phyloP scores from a whole-genome alignment of 1,140 invertebrate species.

The Formica exsecta region DNA sequence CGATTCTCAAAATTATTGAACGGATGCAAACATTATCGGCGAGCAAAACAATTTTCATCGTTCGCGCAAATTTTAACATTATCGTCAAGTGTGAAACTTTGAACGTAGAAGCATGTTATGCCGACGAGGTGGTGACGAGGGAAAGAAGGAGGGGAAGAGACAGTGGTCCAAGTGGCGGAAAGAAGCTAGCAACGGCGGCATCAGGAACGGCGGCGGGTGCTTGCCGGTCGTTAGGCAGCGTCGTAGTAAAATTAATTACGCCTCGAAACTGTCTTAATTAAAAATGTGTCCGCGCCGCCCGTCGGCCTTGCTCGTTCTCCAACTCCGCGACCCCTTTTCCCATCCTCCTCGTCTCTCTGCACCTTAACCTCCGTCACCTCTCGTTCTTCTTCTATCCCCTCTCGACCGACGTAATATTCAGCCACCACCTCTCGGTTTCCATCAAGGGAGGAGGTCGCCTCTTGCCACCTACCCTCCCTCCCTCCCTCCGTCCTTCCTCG shows the following conservation, averaged over 20 bases:
- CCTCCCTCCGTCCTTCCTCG: neutral
- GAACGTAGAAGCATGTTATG: constrained; percentile 23
- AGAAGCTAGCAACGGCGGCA: constrained; percentile 32
- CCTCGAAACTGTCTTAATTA: constrained; percentile 85
- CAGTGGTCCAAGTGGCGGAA: constrained; percentile 17
- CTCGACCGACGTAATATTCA: constrained; percentile 58
- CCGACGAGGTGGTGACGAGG: neutral
- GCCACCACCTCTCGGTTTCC: constrained; percentile 57
- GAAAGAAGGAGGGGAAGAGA: neutral
- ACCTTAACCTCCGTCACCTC: constrained; percentile 67
- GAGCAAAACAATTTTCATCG: constrained; percentile 12
- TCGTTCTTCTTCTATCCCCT: constrained; percentile 30
- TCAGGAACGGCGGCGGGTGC: constrained; percentile 49
- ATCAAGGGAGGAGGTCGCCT: constrained; percentile 46
- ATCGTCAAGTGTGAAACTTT: constrained; percentile 28
- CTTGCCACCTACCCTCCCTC: constrained; percentile 1
- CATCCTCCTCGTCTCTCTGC: constrained; percentile 4
- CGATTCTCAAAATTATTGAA: constrained; percentile 22
- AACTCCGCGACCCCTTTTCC: neutral
- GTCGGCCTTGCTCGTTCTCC: constrained; percentile 69
- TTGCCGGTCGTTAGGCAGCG: constrained; percentile 76
- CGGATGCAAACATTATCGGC: neutral
- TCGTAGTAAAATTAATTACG: constrained; percentile 85
- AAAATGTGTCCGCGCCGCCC: constrained; percentile 81
- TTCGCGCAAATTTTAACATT: constrained; percentile 38